phyloP scores from a whole-genome alignment of 2,113 vertebrate genomes.

The Ondatra zibethicus region DNA sequence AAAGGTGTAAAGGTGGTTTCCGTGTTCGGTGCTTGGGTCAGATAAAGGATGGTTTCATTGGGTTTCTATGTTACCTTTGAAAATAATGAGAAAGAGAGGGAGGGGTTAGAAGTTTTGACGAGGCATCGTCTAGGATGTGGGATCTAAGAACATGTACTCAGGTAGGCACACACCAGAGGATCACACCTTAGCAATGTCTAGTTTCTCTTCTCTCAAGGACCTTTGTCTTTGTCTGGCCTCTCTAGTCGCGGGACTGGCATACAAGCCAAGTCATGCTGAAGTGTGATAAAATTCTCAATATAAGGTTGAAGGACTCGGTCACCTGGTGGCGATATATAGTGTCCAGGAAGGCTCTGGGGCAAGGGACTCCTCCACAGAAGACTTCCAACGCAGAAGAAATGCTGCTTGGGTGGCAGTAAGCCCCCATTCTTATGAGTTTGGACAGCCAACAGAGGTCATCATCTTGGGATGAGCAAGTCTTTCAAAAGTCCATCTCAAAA shows the following conservation, averaged over 20 bases:
- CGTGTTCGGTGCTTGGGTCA: background rate
- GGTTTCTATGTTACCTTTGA: background rate
- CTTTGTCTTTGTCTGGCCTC: background rate
- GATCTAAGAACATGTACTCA: background rate
- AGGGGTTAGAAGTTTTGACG: background rate
- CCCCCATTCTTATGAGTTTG: background rate
- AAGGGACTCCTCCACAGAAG: background rate
- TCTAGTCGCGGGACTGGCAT: background rate
- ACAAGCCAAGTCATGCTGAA: accelerated
- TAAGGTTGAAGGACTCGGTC: background rate
- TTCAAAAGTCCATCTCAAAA: background rate
- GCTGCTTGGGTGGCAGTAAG: background rate
- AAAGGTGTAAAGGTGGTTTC: background rate
- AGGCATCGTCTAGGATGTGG: background rate
- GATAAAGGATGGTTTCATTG: background rate
- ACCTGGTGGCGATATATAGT: background rate
- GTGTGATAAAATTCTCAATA: background rate
- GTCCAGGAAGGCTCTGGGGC: background rate
- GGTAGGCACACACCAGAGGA: background rate
- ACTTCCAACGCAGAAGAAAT: background rate
- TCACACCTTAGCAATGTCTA: background rate
- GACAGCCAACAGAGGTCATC: background rate
- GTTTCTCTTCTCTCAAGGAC: background rate
- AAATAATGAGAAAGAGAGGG: background rate
- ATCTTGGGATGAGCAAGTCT: too few relatives aligned